Evolutionary conservation across 2,797 vertebrate genomes (phyloP).

Genomic region (Enteromius argenteus): DNA sequence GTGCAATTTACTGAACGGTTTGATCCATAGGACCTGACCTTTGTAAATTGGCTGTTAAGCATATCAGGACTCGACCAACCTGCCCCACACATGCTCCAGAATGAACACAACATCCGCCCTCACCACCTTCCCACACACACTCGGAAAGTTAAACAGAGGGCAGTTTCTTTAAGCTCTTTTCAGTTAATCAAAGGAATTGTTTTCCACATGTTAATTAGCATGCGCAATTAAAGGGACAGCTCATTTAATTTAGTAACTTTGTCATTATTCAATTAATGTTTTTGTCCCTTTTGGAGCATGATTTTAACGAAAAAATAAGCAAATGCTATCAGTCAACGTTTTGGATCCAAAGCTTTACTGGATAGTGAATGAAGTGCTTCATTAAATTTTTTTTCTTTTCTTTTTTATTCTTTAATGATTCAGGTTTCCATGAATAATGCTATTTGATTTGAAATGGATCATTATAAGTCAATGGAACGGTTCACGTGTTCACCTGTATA

Average conservation of each 20-base stretch:
- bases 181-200: conserved; percentile 31
- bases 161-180: conserved; percentile 12
- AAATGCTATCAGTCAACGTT: background rate
- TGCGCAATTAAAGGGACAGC: background rate
- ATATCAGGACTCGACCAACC: conserved; percentile 78
- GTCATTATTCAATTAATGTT: background rate
- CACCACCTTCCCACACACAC: conserved; percentile 19
- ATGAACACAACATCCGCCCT: conserved; percentile 56
- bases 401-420: background rate
- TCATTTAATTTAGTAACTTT: background rate
- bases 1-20: conserved; percentile 84
- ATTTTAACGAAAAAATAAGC: background rate
- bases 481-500: conserved; percentile 51
- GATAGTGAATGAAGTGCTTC: background rate
- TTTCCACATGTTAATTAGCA: conserved; percentile 31
- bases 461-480: conserved; percentile 49
- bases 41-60: conserved; percentile 90
- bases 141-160: conserved; percentile 29
- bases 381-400: background rate
- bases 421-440: conserved; percentile 13
- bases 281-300: background rate
- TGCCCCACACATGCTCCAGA: conserved; percentile 71
- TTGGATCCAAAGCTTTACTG: background rate
- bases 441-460: conserved; percentile 18
- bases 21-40: conserved; percentile 86